A percentile compares a stretch with the other conserved stretches of the same genome.
These are phyloP conservation scores for Achlya flavicornis DNA, from an alignment of 2,888 invertebrate species.

Conservation along the genomic window DNA sequence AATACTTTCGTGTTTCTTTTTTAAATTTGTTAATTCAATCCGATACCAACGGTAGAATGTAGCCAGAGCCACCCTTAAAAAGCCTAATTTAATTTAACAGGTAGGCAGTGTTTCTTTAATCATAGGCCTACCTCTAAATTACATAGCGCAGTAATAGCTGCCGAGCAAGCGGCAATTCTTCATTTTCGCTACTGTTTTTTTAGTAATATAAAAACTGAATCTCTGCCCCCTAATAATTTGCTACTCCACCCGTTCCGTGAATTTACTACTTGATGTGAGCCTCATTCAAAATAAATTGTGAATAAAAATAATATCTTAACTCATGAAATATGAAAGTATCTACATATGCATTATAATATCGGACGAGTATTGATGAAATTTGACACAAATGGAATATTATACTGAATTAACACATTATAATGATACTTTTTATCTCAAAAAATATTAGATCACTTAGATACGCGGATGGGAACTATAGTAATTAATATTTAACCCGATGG, in stretches of 20 bases:
- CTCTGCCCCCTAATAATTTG: constrained; percentile 41
- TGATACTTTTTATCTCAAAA: too few relatives aligned
- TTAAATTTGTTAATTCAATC: constrained; percentile 62
- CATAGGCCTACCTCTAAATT: constrained; percentile 80
- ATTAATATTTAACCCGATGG: too few relatives aligned
- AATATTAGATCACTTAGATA: too few relatives aligned
- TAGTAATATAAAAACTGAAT: constrained; percentile 58
- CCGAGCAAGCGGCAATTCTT: constrained; percentile 81
- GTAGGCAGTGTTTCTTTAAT: constrained; percentile 81
- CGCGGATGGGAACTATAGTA: too few relatives aligned
- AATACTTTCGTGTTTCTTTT: constrained; percentile 66
- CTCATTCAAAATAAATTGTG: not conserved
- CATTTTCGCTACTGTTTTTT: constrained; percentile 80
- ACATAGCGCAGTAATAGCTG: constrained; percentile 76
- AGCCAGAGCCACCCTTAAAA: constrained; percentile 75
- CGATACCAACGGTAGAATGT: constrained; percentile 59
- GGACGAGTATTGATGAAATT: too few relatives aligned
- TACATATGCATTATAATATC: too few relatives aligned
- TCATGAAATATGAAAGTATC: too few relatives aligned
- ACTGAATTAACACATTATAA: too few relatives aligned
- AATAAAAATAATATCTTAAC: not conserved
- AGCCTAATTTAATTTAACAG: constrained; percentile 84
- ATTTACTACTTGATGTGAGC: not conserved
- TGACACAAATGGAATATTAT: not conserved
- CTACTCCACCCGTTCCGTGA: constrained; percentile 34